Base-by-base conservation (phyloP, 1,140 invertebrate genomes). In the Colletes gigas region DNA sequence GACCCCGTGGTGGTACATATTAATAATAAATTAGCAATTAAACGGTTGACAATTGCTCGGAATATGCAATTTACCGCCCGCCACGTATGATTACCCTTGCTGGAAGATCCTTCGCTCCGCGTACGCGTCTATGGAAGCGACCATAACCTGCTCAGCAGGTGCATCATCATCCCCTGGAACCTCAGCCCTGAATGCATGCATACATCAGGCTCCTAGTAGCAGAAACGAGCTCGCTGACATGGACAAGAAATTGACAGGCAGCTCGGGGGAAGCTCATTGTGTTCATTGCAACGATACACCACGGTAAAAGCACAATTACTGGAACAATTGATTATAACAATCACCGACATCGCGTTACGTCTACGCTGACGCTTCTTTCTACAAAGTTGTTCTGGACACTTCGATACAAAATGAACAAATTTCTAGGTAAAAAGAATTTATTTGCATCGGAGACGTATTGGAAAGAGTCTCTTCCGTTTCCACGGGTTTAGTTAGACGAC, bases 401-500 rank as follows among this genome's bases (percentile, higher is more conserved):
- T 30, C 30, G 2, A 30, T 30, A 30, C 30, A 30, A 30, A 30
- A 30, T 30, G 30, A 30, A 30, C 0, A 30, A 30, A 30, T 30
- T 30, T 30, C 30, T 30, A 30, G 47, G 15, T 52, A 65, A 74
- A 63, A 63, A 74, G 47, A 65, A 54, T 74, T 74, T 74, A 54
- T 74, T 65, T 54, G 59, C 60, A 65, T 74, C 44, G 44, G 30
- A 30, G 30, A 30, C 30, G 30, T 30, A 30, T 30, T 30, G 30
- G 30, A 30, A 30, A 30, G 30, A 17, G 1, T 50, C 5, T 0
- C 17, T 10, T 55, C 50, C 65, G 17, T 68, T 30, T 6, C n/a
- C 47, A 7, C 66, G 5, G 59, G 19, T 14, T 19, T 44, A 3
- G 15, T 21, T 41, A 39, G 19, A 4, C 15, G 60, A 6, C 0